Evolutionary conservation across 2,113 vertebrate genomes (phyloP), one percentile per base, ranked within the genome.

Genomic region (Ploceus nigricollis): DNA sequence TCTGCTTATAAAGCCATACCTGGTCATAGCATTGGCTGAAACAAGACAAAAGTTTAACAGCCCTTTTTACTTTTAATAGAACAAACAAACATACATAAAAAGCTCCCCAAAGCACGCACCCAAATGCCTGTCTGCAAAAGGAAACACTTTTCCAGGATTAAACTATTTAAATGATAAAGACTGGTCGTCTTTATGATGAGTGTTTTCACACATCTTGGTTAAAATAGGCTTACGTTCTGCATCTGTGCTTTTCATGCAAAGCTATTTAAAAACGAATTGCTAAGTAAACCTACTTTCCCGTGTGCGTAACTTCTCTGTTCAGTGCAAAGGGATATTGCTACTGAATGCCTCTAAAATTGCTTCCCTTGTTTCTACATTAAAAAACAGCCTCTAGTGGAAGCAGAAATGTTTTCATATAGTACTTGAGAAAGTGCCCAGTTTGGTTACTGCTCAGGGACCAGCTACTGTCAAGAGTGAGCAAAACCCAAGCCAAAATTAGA

Each of bases 81-180:
- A 69, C 19, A 78, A 87, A 69, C 19, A 78, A 87, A 12, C 7
- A 63, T 50, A 47, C 44, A 24, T 33, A 66, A 14, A 27, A 54
- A 20, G 19, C 1, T 3, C 10, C 8, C 13, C 15, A 50, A 57
- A 54, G 6, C 1, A 0, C 9, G 8, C 23, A 16, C 51, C 14
- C 31, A 79, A 60, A 50, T 53, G 10, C 33, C 45, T 60, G 19
- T 61, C 25, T 75, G 39, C 27, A 16, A 66, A 89, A 77, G 30
- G 42, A 69, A 69, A 25, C 11, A 2, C 24, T 81, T 58, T 39
- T 73, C 45, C 24, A 39, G 16, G 8, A 6, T 82, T 44, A 57
- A 82, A 47, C 7, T 81, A 3, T 14, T 69, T 69, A 35, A n/a
- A 23, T 9, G 5, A 19, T 70, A 30, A 40, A 69, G n/a, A 13